Evolutionary conservation across 2,888 invertebrate genomes (phyloP), one percentile per base, ranked within the genome.

Genomic region (Euzophera pinguis): DNA sequence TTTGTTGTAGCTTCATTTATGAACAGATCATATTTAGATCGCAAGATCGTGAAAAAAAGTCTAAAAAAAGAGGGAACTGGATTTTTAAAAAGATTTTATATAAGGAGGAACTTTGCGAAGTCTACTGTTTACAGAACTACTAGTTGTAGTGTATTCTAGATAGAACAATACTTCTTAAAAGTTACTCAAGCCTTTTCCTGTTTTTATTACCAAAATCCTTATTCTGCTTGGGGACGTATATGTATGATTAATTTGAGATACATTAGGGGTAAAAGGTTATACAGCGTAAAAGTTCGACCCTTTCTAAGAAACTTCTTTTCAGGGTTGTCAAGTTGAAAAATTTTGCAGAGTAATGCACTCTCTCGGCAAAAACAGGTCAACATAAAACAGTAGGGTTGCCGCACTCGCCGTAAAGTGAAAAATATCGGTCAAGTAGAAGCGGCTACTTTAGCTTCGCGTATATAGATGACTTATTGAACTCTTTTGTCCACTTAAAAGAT

Each of bases 351-450:
- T 82, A 80, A 81, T 78, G 71, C 77, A 65, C 66, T 65, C 66
- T 70, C 68, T 63, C 61, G 65, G 62, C 67, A 71, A 70, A 83
- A 85, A 69, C 75, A 69, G 84, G 84, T 84, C 84, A 83, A 84
- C 84, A 78, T 75, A 75, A 66, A 68, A 62, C 62, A 69, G 64
- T 65, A 71, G 71, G 71, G 75, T 53, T 73, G 73, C 39, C 37
- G 35, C n/a, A 38, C 37, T 38, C 13, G 37, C 53, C 66, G 59
- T 58, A 53, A 50, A 50, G 49, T 50, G 60, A 57, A 56, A 54
- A 59, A 58, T 57, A 58, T 54, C 53, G 59, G 57, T 57, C 56
- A 54, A 60, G 59, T 53, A 48, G 14, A 8, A 43, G 37, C 1
- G 12, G 49, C 49, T 41, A 50, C 29, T 39, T 49, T 41, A 41